Base-by-base conservation (phyloP, 1,140 invertebrate species). In the Trachymyrmex cornetzi region DNA sequence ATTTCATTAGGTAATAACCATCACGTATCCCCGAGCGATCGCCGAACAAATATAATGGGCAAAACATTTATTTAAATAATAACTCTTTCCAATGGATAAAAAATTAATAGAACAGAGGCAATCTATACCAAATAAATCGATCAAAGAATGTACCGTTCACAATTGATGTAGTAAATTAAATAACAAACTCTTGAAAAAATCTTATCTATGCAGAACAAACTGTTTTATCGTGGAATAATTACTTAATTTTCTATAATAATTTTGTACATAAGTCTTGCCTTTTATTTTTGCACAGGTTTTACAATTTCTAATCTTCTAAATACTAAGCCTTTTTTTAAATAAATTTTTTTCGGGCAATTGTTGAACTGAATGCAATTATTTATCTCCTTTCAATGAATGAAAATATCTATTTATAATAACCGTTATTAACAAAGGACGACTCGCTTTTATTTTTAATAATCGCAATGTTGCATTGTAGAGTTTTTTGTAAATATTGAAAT, bases 251-350 rank as follows among this genome's bases (percentile, higher is more conserved):
- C 6, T 19, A 5, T 19, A 72, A 71, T 50, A 27, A 38, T 50
- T 50, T 27, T n/a, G 14, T 72, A 19, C 27, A 50, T 19, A 34
- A 53, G 27, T 48, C 9, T 11, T n/a, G 53, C 22, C 3, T 11
- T n/a, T 27, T 27, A 57, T 57, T 55, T 53, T n/a, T 30, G 19
- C 19, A 3, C n/a, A 57, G 2, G 5, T 34, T 53, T 34, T 24
- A 24, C 6, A 24, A 19, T 80, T 82, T 72, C 44, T 80, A 85
- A 87, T 86, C 79, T 89, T 64, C 77, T 14, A 55, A 61, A 12
- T 44, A 14, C 16, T 34, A 19, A 22, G 14, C 0, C 71, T 61
- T 27, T 34, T 38, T 44, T 85, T 44, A 16, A n/a, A 74, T 55
- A 55, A 55, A 44, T 44, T 44, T 44, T 44, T 50, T 7, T 3